These are phyloP conservation scores for Pygocentrus nattereri DNA, from an alignment of 2,797 vertebrate species.

Conservation along the genomic window DNA sequence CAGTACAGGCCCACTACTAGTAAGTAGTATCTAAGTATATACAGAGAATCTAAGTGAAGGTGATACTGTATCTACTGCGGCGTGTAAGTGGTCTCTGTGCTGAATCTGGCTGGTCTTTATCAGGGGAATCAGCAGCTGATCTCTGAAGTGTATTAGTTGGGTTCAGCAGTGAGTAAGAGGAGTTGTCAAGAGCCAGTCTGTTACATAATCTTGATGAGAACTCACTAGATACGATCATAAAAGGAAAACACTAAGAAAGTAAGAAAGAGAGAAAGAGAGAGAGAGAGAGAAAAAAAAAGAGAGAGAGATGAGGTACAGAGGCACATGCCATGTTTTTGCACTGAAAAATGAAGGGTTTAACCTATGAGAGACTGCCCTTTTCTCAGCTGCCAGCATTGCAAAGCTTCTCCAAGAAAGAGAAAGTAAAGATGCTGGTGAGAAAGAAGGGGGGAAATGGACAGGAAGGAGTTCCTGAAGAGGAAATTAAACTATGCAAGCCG, in stretches of 20 bases:
- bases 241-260: constrained; percentile 26
- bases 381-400: constrained; percentile 1
- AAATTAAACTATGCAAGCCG: constrained; percentile 54
- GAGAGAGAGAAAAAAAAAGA: neutral
- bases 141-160: neutral
- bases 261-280: neutral
- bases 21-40: too few relatives aligned
- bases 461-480: constrained; percentile 46
- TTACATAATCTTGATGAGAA: constrained; percentile 39
- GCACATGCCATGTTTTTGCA: constrained; percentile 19
- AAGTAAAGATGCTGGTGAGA: constrained; percentile 10
- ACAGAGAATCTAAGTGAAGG: neutral
- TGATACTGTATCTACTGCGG: neutral
- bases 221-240: constrained; percentile 33
- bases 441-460: constrained; percentile 1
- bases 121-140: neutral
- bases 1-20: neutral
- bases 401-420: neutral
- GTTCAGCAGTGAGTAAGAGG: constrained; percentile 15
- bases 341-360: constrained; percentile 29
- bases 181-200: constrained; percentile 28
- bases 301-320: neutral
- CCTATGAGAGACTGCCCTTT: neutral
- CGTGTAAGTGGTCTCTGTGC: neutral
- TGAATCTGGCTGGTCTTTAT: neutral